phyloP scores from a whole-genome alignment of 2,113 vertebrate genomes.

The Chrysochloris asiatica region DNA sequence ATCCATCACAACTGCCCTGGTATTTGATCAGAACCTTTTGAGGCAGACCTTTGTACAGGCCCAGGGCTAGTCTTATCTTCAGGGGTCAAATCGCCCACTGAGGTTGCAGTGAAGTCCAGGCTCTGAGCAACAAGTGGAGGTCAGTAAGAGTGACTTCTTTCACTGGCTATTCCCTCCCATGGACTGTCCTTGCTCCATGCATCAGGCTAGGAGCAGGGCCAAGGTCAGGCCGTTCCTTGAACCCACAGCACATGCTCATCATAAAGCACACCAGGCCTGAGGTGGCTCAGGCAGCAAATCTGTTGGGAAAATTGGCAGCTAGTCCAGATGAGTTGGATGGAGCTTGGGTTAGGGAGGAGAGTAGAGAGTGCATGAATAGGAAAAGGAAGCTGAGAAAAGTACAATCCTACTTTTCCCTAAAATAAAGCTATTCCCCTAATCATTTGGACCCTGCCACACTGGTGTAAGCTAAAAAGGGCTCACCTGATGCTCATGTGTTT shows the following conservation, averaged over 20 bases:
- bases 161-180: background rate
- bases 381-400: background rate
- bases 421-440: background rate
- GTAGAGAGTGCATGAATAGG: background rate
- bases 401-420: background rate
- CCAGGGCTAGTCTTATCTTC: background rate
- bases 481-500: fast-evolving
- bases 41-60: background rate
- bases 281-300: conserved; percentile 82
- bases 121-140: background rate
- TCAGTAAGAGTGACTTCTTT: background rate
- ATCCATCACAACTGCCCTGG: background rate
- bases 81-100: background rate
- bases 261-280: conserved; percentile 70
- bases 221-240: conserved; percentile 64
- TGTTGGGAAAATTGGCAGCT: conserved; percentile 71
- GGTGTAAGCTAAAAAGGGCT: background rate
- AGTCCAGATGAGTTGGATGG: background rate
- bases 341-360: background rate
- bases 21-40: background rate
- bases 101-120: background rate
- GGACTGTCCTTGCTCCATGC: background rate
- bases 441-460: fast-evolving
- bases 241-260: conserved; percentile 66
- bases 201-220: conserved; percentile 44